Conservation (phyloP, 2,797 vertebrate genomes). For the Melanotaenia boesemani region DNA sequence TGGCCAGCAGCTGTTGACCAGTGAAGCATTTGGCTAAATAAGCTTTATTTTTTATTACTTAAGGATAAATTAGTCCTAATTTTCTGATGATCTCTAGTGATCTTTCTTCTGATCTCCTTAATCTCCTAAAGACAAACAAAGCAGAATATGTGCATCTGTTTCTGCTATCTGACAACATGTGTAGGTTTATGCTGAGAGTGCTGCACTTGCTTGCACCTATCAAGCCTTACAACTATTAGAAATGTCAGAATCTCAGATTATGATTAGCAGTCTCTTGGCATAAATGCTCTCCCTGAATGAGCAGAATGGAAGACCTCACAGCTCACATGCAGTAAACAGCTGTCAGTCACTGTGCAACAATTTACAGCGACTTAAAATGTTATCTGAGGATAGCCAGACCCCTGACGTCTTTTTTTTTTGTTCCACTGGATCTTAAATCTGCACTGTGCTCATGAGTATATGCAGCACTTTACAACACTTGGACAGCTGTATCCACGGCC, state of each 20-base stretch:
- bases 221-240: not conserved
- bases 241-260: not conserved
- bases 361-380: constrained; percentile 7
- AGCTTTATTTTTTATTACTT: too few species aligned
- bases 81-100: too few species aligned
- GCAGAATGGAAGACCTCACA: not conserved
- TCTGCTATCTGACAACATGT: not conserved
- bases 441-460: constrained; percentile 31
- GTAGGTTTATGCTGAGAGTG: not conserved
- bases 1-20: too few species aligned
- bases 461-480: constrained; percentile 43
- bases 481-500: constrained; percentile 65
- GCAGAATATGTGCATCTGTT: not conserved
- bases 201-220: not conserved
- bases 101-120: too few species aligned
- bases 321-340: constrained; percentile 1
- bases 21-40: too few species aligned
- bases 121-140: not conserved
- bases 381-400: constrained; percentile 28
- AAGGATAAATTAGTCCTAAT: too few species aligned
- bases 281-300: not conserved
- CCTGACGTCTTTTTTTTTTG: constrained; percentile 19
- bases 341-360: constrained; percentile 8
- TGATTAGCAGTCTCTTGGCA: not conserved
- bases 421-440: constrained; percentile 49